Evolutionary conservation across 2,797 vertebrate genomes (phyloP).

Genomic region (Falco rusticolus): DNA sequence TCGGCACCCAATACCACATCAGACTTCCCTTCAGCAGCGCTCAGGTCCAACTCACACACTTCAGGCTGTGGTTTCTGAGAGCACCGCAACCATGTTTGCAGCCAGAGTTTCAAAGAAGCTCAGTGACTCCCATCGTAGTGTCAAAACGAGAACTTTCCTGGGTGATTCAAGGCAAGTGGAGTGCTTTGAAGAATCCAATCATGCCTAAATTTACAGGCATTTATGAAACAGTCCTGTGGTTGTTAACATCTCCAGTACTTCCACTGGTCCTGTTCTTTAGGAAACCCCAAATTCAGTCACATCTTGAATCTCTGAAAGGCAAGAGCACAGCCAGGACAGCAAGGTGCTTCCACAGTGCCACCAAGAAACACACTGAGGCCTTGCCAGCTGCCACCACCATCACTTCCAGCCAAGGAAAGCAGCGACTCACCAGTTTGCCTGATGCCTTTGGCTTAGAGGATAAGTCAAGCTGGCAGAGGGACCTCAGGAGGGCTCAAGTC

Average conservation of each 20-base stretch:
- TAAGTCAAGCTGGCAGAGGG: not conserved
- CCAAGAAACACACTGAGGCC: not conserved
- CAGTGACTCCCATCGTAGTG: not conserved
- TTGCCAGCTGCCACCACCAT: not conserved
- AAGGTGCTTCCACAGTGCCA: not conserved
- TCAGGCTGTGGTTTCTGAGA: not conserved
- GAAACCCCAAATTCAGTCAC: not conserved
- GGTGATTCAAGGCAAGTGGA: not conserved
- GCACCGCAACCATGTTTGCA: not conserved
- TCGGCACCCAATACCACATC: not conserved
- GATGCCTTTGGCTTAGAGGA: not conserved
- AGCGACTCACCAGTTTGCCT: not conserved
- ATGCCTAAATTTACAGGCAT: not conserved
- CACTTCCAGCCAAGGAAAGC: not conserved
- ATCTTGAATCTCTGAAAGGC: not conserved
- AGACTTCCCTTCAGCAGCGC: not conserved
- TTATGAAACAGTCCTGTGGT: not conserved
- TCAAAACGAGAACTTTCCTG: not conserved
- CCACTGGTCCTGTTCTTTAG: not conserved
- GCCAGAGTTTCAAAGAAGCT: not conserved
- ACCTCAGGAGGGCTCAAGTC: not conserved
- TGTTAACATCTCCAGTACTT: not conserved
- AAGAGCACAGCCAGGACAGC: not conserved
- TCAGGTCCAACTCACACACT: not conserved
- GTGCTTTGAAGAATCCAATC: not conserved